Percentiles rank a stretch among this genome's conserved stretches.
Conservation (phyloP, 2,113 vertebrate species). For the Hydrochoerus hydrochaeris region DNA sequence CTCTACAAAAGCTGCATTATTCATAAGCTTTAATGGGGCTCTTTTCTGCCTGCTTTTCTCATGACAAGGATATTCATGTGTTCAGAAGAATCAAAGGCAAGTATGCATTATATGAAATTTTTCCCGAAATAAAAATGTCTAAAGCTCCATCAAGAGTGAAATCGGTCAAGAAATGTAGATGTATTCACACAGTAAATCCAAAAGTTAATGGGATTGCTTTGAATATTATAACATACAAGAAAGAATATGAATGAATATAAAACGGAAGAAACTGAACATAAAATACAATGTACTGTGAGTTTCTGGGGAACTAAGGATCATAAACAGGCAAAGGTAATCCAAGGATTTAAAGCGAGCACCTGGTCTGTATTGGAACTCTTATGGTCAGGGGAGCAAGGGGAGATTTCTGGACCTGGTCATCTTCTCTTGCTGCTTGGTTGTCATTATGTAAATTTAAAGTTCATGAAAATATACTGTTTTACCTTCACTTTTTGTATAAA, state of each 20-base stretch:
- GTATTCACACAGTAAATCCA: neutral
- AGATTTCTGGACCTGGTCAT: neutral
- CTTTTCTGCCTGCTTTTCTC: neutral
- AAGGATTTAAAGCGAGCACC: neutral
- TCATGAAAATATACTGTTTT: neutral
- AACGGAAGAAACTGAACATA: neutral
- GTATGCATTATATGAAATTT: neutral
- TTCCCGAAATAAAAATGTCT: neutral
- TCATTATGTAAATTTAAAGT: neutral
- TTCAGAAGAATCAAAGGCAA: neutral
- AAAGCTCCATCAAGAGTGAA: neutral
- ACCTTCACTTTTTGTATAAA: neutral
- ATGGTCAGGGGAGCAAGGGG: accelerated
- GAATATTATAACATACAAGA: neutral
- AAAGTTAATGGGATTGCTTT: neutral
- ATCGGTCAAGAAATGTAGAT: neutral
- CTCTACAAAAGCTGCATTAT: neutral
- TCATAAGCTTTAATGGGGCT: neutral
- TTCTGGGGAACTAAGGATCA: neutral
- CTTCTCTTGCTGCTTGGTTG: neutral
- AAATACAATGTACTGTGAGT: too few relatives aligned
- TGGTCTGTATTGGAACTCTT: neutral
- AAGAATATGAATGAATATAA: neutral
- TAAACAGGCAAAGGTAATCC: neutral
- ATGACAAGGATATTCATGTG: neutral